Evolutionary conservation across 2,797 vertebrate species (phyloP), one percentile per base, ranked within the genome.

Genomic region (Rhyacichthys aspro): DNA sequence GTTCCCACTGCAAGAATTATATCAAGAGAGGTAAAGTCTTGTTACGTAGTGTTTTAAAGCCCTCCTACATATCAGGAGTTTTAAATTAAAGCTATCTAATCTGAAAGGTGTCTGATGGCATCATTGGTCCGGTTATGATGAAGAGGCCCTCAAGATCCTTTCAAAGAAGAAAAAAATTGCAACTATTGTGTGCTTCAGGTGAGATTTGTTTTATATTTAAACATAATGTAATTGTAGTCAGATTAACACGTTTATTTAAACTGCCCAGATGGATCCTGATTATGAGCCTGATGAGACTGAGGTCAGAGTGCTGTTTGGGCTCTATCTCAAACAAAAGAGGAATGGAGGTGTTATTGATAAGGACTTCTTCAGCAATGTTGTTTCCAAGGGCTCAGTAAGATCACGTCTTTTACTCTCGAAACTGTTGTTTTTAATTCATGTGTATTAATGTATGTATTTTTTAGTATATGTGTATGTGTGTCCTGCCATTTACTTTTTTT

Each of bases 121-220:
- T 99, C 63, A 88, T 99, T 63, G 96, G 96, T 64, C 96, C 96
- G 96, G 95, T 9, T 99, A 95, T 47, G 94, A 98, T 1, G 93
- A 94, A 34, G 96, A 94, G 87, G 97, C 97, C 1, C 93, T 99
- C 47, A 94, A 93, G 84, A 96, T 99, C 72, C 94, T 98, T 37
- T 93, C 95, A 52, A 99, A 95, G 74, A 99, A 99, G 92, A 99
- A 99, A n/a, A n/a, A 88, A 96, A 93, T 42, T 95, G 96, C 12
- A 94, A 84, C 75, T 99, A 99, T 86, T 98, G 98, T 63, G 90
- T 98, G 16, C 92, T 98, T 39, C 93, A 94, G 95, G 97, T 98
- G 60, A 71, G 55, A 10, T 0, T 36, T 18, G 8, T 48, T 28
- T n/a, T 34, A 7, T 19, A 43, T 17, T 0, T 19, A 11, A 9